Evolutionary conservation across 2,888 invertebrate genomes (phyloP).

Genomic region (Thymelicus sylvestris): DNA sequence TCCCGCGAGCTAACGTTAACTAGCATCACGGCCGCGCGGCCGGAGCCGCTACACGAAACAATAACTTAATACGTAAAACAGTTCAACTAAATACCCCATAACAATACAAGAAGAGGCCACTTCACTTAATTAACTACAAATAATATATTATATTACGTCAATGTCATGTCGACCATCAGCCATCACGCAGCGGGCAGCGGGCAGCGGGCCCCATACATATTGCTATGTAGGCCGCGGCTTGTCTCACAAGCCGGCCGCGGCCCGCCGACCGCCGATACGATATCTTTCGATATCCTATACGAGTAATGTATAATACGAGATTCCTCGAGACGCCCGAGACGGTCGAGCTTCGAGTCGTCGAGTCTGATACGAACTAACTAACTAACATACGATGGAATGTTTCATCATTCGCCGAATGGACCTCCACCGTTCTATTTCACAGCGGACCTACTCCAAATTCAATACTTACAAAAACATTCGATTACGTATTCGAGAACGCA

Average conservation of each 20-base stretch:
- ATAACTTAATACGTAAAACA: conserved; percentile 44
- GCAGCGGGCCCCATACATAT: neutral
- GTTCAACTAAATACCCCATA: conserved; percentile 44
- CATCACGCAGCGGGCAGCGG: too few species aligned
- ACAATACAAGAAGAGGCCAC: conserved; percentile 42
- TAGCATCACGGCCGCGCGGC: too few species aligned
- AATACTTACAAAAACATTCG: too few species aligned
- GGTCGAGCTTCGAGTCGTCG: too few species aligned
- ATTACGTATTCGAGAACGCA: too few species aligned
- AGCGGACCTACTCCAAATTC: too few species aligned
- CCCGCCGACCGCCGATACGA: neutral
- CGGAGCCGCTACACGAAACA: conserved; percentile 38
- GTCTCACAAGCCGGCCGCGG: conserved; percentile 11
- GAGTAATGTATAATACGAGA: neutral
- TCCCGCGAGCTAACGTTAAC: too few species aligned
- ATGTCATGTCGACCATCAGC: too few species aligned
- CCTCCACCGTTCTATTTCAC: neutral
- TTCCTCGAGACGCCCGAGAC: neutral
- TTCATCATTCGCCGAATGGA: neutral
- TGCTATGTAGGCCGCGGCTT: conserved; percentile 1
- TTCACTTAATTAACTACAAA: conserved; percentile 26
- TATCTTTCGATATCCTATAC: too few species aligned
- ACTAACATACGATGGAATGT: neutral
- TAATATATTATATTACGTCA: neutral
- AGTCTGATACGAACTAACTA: too few species aligned